phyloP scores from a whole-genome alignment of 1,140 invertebrate species.

The Rhyacophila brunnea region DNA sequence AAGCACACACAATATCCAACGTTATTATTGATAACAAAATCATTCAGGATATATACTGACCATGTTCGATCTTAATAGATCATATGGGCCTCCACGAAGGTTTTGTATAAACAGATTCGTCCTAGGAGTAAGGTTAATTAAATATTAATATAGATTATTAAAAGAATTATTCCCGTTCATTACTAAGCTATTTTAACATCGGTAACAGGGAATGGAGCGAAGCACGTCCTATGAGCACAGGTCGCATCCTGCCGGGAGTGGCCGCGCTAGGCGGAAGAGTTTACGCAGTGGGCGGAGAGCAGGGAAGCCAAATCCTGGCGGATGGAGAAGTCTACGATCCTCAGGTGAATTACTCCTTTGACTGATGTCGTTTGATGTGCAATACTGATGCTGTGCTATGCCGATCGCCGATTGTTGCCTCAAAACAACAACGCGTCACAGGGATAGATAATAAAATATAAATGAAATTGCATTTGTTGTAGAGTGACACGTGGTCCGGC shows the following conservation, averaged over 20 bases:
- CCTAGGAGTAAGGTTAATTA: too few species aligned
- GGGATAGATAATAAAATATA: too few species aligned
- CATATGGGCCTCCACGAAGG: too few species aligned
- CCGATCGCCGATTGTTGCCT: background rate
- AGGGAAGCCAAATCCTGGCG: slow-evolving; percentile 86
- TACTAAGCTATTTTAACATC: too few species aligned
- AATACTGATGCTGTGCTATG: background rate
- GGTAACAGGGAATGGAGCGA: slow-evolving; percentile 76
- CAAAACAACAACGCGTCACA: too few species aligned
- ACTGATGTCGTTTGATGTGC: background rate
- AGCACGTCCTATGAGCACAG: slow-evolving; percentile 79
- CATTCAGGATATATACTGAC: too few species aligned
- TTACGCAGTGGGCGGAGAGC: slow-evolving; percentile 90
- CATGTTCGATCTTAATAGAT: too few species aligned
- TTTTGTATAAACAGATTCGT: too few species aligned
- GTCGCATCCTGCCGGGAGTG: slow-evolving; percentile 86
- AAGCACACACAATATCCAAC: too few species aligned
- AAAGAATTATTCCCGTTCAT: too few species aligned
- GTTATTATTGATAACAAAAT: too few species aligned
- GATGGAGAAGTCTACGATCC: slow-evolving; percentile 88
- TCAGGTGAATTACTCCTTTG: slow-evolving; percentile 50
- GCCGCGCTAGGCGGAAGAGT: slow-evolving; percentile 85
- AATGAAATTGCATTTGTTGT: slow-evolving; percentile 18
- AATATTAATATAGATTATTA: too few species aligned
- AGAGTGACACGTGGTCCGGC: slow-evolving; percentile 65